Evolutionary conservation across 2,113 vertebrate species (phyloP).

Genomic region (Oncorhynchus tshawytscha): DNA sequence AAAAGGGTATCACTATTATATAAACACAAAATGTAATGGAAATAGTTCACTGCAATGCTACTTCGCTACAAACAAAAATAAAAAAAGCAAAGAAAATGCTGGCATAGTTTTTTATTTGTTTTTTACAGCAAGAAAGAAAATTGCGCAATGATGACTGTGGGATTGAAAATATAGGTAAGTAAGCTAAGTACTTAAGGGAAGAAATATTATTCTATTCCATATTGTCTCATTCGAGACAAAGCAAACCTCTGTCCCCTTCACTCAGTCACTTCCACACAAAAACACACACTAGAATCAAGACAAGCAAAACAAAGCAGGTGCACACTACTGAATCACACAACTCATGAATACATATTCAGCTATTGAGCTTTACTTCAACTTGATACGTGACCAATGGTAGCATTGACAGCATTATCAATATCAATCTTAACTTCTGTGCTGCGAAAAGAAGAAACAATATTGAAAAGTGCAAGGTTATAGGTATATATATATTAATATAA

Average conservation of each 20-base stretch:
- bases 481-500: conserved; percentile 71
- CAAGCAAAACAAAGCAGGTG: conserved; percentile 25
- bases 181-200: too few species aligned
- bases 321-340: conserved; percentile 46
- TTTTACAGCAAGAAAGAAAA: not conserved
- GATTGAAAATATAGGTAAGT: conserved; percentile 1
- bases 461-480: conserved; percentile 71
- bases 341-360: conserved; percentile 52
- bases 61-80: not conserved
- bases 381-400: conserved; percentile 46
- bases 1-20: conserved; percentile 4
- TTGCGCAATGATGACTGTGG: not conserved
- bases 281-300: conserved; percentile 18
- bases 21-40: conserved; percentile 7
- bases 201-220: too few species aligned
- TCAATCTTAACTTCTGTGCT: conserved; percentile 48
- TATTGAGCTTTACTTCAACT: conserved; percentile 49
- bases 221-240: too few species aligned
- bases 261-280: conserved; percentile 16
- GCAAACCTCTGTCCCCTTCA: conserved; percentile 46
- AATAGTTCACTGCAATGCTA: conserved; percentile 13
- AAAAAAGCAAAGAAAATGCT: too few species aligned
- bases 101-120: too few species aligned
- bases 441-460: conserved; percentile 45
- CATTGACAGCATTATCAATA: conserved; percentile 41